A percentile compares a stretch with the other conserved stretches of the same genome.
Evolutionary conservation across 2,797 vertebrate species (phyloP).

Genomic region (Gila robusta): DNA sequence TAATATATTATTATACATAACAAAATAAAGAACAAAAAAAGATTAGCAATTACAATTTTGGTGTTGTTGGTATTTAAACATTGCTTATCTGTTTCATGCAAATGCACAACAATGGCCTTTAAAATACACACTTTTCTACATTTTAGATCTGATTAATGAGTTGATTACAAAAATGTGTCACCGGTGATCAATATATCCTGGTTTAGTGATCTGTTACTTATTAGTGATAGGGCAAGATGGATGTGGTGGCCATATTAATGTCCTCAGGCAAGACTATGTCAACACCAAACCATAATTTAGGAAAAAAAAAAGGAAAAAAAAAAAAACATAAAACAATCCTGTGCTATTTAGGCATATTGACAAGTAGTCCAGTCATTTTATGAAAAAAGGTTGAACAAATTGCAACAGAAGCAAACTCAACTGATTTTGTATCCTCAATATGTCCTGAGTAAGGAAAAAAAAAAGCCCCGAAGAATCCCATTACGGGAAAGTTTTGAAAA

Average conservation of each 20-base stretch:
- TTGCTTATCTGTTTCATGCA: neutral
- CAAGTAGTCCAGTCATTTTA: neutral
- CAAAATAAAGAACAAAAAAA: neutral
- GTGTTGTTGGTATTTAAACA: neutral
- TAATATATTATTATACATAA: neutral
- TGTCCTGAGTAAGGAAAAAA: too few relatives aligned
- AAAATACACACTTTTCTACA: neutral
- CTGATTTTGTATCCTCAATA: too few relatives aligned
- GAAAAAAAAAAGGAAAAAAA: neutral
- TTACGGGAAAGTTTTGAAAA: too few relatives aligned
- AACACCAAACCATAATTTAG: slow-evolving; percentile 52
- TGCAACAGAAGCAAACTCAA: too few relatives aligned
- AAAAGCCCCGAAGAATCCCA: too few relatives aligned
- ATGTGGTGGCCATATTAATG: slow-evolving; percentile 48
- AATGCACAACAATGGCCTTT: neutral
- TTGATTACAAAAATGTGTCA: slow-evolving; percentile 48
- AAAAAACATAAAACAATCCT: neutral
- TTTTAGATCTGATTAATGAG: slow-evolving; percentile 75
- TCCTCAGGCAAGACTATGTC: slow-evolving; percentile 64
- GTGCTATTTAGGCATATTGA: neutral
- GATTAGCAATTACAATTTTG: neutral
- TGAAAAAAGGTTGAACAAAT: too few relatives aligned
- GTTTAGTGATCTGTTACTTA: slow-evolving; percentile 57
- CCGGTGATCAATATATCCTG: slow-evolving; percentile 66
- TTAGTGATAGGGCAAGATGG: slow-evolving; percentile 62